Conservation (phyloP, 2,113 vertebrate genomes). For the Oxygymnocypris stewartii region DNA sequence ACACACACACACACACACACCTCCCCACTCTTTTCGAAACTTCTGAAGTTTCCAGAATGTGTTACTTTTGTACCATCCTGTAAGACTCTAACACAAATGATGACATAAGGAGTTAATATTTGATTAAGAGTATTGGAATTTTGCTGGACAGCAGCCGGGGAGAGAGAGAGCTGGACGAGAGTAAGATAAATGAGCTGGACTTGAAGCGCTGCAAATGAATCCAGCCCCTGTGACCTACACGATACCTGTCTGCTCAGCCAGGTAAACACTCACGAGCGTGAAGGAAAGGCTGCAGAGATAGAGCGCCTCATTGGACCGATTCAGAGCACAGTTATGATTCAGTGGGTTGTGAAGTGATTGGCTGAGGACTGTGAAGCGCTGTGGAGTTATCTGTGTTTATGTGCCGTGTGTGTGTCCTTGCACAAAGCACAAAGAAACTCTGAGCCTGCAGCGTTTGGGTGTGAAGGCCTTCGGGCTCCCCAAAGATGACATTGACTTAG, state of each 20-base stretch:
- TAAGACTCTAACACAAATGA: constrained; percentile 28
- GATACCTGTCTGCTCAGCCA: constrained; percentile 16
- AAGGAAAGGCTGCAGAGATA: constrained; percentile 2
- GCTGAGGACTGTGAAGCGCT: background rate
- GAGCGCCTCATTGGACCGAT: constrained; percentile 34
- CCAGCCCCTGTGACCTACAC: constrained; percentile 47
- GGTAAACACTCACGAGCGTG: background rate
- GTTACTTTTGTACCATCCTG: constrained; percentile 12
- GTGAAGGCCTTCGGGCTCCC: constrained; percentile 37
- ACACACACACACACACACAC: too few species aligned
- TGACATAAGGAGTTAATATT: constrained; percentile 52
- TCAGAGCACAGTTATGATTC: constrained; percentile 41
- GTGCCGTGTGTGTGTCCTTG: constrained; percentile 26
- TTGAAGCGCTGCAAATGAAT: constrained; percentile 44
- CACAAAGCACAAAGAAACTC: background rate
- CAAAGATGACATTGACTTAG: constrained; percentile 37
- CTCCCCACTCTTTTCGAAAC: background rate
- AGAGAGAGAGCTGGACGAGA: constrained; percentile 44
- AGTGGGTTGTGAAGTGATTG: background rate
- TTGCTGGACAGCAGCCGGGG: constrained; percentile 30
- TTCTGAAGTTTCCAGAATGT: background rate
- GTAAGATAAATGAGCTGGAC: constrained; percentile 44
- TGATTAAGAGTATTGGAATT: constrained; percentile 55
- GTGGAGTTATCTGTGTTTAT: constrained; percentile 6
- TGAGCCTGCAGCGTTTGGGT: constrained; percentile 21